These are phyloP conservation scores for Elgonia sp. DNA, from an alignment of 2,888 invertebrate species.

Conservation along the genomic window DNA sequence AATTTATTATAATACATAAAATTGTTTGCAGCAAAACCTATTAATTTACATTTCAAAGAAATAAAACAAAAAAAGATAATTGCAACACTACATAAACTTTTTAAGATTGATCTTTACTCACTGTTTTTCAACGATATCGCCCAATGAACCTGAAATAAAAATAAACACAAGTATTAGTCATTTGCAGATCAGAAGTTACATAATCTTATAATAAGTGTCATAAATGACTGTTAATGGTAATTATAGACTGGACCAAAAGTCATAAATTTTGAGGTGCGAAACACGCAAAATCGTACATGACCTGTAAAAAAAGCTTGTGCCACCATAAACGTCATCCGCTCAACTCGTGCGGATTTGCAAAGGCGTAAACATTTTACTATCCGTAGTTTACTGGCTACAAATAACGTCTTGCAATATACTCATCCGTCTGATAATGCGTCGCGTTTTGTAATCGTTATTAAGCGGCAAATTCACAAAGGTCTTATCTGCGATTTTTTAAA, in stretches of 20 bases:
- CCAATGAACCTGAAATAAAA: conserved; percentile 52
- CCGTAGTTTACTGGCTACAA: conserved; percentile 24
- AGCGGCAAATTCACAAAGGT: conserved; percentile 15
- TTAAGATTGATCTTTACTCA: conserved; percentile 2
- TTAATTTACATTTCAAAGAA: too few relatives aligned
- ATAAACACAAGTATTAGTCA: conserved; percentile 24
- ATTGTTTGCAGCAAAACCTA: too few relatives aligned
- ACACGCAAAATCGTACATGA: not conserved
- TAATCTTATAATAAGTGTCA: conserved; percentile 9
- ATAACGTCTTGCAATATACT: conserved; percentile 36
- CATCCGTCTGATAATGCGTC: conserved; percentile 27
- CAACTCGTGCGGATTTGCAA: conserved; percentile 10
- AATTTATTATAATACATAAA: too few relatives aligned
- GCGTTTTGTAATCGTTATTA: conserved; percentile 37
- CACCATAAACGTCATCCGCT: conserved; percentile 22
- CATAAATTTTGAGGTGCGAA: conserved; percentile 6
- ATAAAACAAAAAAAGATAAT: too few relatives aligned
- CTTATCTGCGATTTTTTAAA: conserved; percentile 5
- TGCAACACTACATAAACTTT: too few relatives aligned
- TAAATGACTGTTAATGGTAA: conserved; percentile 38
- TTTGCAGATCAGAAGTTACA: conserved; percentile 20
- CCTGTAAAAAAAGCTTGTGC: not conserved
- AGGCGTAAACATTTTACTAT: conserved; percentile 42
- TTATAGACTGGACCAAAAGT: not conserved
- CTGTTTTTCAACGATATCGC: conserved; percentile 13